These are phyloP conservation scores for Calameuta filiformis DNA, from an alignment of 2,888 invertebrate species.

Conservation along the genomic window DNA sequence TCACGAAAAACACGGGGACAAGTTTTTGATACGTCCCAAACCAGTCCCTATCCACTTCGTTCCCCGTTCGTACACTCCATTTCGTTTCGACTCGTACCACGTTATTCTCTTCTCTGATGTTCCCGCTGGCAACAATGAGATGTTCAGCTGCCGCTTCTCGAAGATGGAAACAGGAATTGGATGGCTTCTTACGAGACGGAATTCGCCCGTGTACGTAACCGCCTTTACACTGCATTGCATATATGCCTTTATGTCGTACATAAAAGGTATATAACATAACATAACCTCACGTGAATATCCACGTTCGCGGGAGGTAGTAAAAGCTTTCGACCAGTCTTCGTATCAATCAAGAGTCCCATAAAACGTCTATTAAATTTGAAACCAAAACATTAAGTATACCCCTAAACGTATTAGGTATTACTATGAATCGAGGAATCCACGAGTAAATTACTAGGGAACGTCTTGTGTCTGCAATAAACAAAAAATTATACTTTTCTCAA, in stretches of 20 bases:
- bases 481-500: background rate
- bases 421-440: background rate
- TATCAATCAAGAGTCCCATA: background rate
- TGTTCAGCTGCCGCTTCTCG: conserved; percentile 8
- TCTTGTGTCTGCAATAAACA: background rate
- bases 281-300: background rate
- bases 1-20: background rate
- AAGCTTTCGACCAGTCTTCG: background rate
- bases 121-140: conserved; percentile 15
- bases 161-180: background rate
- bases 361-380: background rate
- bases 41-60: background rate
- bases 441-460: background rate
- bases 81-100: background rate
- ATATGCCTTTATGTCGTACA: background rate
- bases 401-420: background rate
- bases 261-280: background rate
- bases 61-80: background rate
- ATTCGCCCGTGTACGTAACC: background rate
- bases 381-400: background rate
- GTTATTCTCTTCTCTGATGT: background rate
- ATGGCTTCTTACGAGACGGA: background rate
- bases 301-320: background rate
- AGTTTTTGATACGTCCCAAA: background rate
- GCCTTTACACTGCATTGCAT: background rate